Evolutionary conservation across 2,797 vertebrate species (phyloP), one percentile per base, ranked within the genome.

Genomic region (Aphelocoma californica): DNA sequence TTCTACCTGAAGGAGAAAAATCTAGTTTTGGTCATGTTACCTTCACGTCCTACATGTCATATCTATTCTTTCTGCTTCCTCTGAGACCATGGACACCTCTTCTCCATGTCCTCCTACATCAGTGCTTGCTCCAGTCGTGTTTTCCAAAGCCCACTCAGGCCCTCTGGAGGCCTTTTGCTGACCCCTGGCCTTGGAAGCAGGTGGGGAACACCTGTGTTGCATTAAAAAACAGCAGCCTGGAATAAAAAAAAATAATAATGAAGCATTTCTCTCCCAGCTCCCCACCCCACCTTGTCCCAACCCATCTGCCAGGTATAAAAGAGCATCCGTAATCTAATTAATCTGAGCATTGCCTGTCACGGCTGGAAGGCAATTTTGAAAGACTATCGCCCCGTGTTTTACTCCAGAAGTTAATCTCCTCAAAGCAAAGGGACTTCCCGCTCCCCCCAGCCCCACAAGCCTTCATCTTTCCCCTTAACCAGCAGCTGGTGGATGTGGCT

Each of bases 311-410:
- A 1, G 88, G 65, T 93, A 96, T 56, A 97, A 97, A 97, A 96
- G 97, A 97, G 90, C 96, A 97, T 90, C 93, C 62, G 20, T 97
- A 97, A 97, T 96, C 96, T 96, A 88, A 97, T 97, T 97, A 96
- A 96, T 90, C 83, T 92, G 90, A 94, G 90, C 91, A 26, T 44
- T 79, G 97, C 95, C 90, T 95, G 96, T 96, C 92, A 90, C 45
- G 9, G 96, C 97, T 96, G 93, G 95, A 88, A 97, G 96, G 95
- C 95, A 95, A 81, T 93, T 96, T 85, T 96, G 96, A 95, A 98
- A 97, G 94, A 95, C 95, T 97, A 96, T 95, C 87, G 1, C 88
- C 96, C 73, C 95, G 83, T 95, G 94, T 96, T 96, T 97, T 80
- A 93, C 75, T 94, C 96, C 19, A 4, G 24, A 94, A 97, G 93